Evolutionary conservation across 92 coral and sea anemone species (phyloP).

Genomic region (Siderastrea siderea): DNA sequence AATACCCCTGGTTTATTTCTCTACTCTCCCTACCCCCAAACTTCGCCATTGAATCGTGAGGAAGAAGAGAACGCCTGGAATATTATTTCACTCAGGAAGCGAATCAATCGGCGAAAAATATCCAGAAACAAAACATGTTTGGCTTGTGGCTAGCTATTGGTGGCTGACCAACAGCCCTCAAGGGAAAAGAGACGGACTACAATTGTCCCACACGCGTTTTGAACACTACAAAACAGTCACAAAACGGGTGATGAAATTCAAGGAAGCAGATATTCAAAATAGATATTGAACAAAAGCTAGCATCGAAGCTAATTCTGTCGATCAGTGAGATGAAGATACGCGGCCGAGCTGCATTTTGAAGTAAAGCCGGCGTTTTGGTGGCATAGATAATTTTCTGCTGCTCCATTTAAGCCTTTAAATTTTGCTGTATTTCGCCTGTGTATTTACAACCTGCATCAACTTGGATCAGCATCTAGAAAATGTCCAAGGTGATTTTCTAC

Average conservation of each 20-base stretch:
- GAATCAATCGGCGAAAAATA: background rate
- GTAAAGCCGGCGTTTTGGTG: background rate
- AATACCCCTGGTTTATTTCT: too few relatives aligned
- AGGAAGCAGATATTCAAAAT: background rate
- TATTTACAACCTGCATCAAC: background rate
- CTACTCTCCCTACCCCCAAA: too few relatives aligned
- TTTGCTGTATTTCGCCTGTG: background rate
- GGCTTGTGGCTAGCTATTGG: background rate
- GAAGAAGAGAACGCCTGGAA: too few relatives aligned
- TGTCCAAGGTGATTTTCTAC: background rate
- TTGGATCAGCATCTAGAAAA: background rate
- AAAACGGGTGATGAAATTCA: background rate
- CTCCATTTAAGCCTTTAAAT: too few relatives aligned
- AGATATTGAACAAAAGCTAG: background rate
- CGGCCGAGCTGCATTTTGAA: background rate
- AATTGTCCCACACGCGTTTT: background rate
- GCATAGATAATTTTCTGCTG: background rate
- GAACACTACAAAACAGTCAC: background rate
- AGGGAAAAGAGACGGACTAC: background rate
- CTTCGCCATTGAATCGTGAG: too few relatives aligned
- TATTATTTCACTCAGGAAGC: background rate
- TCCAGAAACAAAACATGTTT: background rate
- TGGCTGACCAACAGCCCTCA: background rate
- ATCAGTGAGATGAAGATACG: background rate
- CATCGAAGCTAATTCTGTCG: background rate